phyloP scores from a whole-genome alignment of 2,797 vertebrate species.

The Chromis chromis region DNA sequence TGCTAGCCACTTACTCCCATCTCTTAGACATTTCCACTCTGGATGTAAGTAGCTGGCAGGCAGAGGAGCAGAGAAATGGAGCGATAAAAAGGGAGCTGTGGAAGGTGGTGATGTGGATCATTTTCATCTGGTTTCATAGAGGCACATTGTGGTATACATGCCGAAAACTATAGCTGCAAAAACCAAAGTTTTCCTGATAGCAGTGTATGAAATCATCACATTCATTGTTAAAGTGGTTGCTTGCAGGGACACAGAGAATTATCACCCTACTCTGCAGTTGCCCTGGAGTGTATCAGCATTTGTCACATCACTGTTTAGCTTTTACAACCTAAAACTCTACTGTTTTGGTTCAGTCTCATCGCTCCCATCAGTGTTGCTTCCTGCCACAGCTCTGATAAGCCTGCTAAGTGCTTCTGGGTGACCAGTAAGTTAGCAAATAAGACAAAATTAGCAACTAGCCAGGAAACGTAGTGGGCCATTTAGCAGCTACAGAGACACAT shows the following conservation, averaged over 20 bases:
- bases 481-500: no score
- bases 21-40: conserved; percentile 31
- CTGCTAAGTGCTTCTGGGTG: background rate
- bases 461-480: no score
- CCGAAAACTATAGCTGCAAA: background rate
- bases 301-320: background rate
- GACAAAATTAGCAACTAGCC: no score
- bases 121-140: conserved; percentile 10
- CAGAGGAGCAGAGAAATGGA: conserved; percentile 20
- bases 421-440: background rate
- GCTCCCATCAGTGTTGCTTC: background rate
- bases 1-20: conserved; percentile 39
- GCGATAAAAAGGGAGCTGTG: background rate
- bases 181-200: background rate
- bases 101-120: background rate
- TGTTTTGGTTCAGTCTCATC: background rate
- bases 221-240: background rate
- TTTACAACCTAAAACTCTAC: no score
- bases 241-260: background rate
- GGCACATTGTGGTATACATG: background rate
- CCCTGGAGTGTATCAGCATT: background rate
- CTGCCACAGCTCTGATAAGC: background rate
- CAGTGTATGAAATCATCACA: background rate
- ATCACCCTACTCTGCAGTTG: background rate
- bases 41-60: conserved; percentile 41